These are phyloP conservation scores for Carassius auratus DNA, from an alignment of 2,113 vertebrate species.

Conservation along the genomic window DNA sequence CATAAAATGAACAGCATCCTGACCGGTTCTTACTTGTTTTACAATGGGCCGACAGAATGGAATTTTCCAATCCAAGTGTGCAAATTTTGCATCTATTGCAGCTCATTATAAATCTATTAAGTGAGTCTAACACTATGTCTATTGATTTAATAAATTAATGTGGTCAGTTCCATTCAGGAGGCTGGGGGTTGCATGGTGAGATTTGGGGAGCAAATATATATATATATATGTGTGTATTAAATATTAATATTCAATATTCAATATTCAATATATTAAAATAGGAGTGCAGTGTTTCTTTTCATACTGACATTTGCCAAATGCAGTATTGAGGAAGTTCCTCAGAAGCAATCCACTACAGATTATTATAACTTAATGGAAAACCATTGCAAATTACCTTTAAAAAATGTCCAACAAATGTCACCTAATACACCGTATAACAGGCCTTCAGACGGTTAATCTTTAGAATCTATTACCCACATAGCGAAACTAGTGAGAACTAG, in stretches of 20 bases:
- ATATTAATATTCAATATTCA: no score
- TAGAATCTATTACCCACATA: background rate
- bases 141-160: background rate
- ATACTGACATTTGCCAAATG: background rate
- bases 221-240: no score
- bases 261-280: no score
- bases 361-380: background rate
- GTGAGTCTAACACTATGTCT: background rate
- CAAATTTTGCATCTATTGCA: background rate
- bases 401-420: no score
- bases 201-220: no score
- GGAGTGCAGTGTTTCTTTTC: background rate
- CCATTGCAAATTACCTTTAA: background rate
- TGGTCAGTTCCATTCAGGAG: background rate
- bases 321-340: background rate
- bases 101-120: background rate
- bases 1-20: background rate
- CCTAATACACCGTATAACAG: background rate
- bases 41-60: background rate
- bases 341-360: background rate
- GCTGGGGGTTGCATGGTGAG: background rate
- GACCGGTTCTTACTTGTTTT: slow-evolving; percentile 4
- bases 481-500: background rate
- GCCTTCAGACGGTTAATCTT: background rate
- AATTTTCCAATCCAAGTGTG: background rate